phyloP scores from a whole-genome alignment of 2,797 vertebrate genomes.

The Periparus ater region DNA sequence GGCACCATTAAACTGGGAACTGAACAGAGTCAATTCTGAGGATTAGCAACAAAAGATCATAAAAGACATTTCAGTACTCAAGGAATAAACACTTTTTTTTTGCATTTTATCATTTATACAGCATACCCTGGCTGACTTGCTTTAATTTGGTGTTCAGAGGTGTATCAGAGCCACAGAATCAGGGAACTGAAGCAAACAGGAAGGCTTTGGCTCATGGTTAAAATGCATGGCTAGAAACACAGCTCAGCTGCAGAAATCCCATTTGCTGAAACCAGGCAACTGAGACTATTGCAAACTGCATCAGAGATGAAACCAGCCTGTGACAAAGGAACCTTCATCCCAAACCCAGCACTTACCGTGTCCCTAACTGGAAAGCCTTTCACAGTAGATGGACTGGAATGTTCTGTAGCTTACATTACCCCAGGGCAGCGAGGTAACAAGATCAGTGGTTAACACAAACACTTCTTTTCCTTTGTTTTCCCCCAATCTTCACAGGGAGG shows the following conservation, averaged over 20 bases:
- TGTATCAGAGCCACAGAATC: neutral
- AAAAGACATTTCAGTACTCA: neutral
- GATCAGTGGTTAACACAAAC: neutral
- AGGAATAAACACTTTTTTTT: neutral
- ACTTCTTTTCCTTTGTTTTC: neutral
- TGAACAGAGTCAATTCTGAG: neutral
- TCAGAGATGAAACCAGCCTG: neutral
- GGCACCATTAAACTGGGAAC: neutral
- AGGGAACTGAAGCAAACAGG: neutral
- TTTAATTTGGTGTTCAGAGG: neutral
- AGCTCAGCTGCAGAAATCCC: neutral
- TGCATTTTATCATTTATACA: neutral
- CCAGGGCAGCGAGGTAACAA: neutral
- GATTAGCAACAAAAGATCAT: neutral
- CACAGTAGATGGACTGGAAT: neutral
- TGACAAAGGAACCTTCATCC: neutral
- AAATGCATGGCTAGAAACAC: neutral
- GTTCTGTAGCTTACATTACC: neutral
- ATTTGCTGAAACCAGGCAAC: neutral
- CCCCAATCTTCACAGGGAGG: conserved; percentile 83
- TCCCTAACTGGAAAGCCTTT: neutral
- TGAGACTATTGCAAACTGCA: neutral
- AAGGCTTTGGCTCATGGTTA: neutral
- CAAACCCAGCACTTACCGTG: neutral
- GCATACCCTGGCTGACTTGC: neutral